phyloP scores from a whole-genome alignment of 2,888 invertebrate species.

The Apotomis betuletana region DNA sequence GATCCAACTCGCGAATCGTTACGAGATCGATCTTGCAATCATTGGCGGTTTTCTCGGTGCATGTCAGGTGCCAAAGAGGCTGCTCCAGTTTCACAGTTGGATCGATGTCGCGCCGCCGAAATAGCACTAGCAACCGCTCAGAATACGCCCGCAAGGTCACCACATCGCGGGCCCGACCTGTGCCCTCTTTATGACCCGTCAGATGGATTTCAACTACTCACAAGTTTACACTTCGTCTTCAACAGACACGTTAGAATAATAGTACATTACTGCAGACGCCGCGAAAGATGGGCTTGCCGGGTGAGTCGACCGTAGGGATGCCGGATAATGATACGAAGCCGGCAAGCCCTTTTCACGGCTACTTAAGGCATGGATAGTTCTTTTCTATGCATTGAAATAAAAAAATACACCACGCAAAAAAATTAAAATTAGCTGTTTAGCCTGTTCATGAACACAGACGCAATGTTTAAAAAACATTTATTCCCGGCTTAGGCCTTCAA shows the following conservation, averaged over 20 bases:
- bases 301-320: no score
- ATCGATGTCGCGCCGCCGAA: slow-evolving; percentile 73
- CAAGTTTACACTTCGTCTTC: slow-evolving; percentile 45
- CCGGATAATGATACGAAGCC: no score
- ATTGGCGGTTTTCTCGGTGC: slow-evolving; percentile 59
- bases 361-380: no score
- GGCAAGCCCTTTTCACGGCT: no score
- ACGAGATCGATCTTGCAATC: slow-evolving; percentile 64
- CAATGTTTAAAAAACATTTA: no score
- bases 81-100: slow-evolving; percentile 68
- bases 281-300: no score
- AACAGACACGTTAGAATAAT: not conserved
- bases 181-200: slow-evolving; percentile 68
- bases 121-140: slow-evolving; percentile 63
- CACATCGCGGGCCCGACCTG: slow-evolving; percentile 53
- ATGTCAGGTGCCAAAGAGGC: slow-evolving; percentile 73
- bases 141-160: slow-evolving; percentile 70
- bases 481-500: no score
- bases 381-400: no score
- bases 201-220: slow-evolving; percentile 53
- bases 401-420: no score
- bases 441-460: no score
- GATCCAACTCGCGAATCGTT: slow-evolving; percentile 47
- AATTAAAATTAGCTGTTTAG: no score
- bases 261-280: no score